Conservation (phyloP, 2,797 vertebrate species). For the Euthynnus affinis region DNA sequence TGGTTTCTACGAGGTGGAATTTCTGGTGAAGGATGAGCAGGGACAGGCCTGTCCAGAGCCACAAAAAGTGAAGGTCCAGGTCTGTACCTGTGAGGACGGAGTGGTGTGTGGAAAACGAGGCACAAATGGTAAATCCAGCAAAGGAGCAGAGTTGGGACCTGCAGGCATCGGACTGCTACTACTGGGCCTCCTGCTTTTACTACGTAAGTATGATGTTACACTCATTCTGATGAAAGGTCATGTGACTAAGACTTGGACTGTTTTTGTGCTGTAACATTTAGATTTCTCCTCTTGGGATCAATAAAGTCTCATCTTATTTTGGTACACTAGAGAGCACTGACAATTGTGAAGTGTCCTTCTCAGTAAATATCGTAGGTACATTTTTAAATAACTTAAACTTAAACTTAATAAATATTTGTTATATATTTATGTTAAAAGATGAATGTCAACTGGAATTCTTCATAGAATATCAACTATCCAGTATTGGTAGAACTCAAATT, state of each 20-base stretch:
- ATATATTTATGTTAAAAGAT: too few relatives aligned
- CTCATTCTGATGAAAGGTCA: neutral
- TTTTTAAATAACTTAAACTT: too few relatives aligned
- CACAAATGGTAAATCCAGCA: fast-evolving
- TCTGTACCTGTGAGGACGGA: conserved; percentile 79
- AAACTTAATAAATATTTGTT: too few relatives aligned
- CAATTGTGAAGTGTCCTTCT: too few relatives aligned
- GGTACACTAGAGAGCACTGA: too few relatives aligned
- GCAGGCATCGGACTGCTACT: conserved; percentile 80
- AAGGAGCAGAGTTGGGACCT: conserved; percentile 61
- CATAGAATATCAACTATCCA: too few relatives aligned
- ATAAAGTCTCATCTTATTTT: too few relatives aligned
- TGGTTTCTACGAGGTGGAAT: conserved; percentile 67
- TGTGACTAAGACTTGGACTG: neutral
- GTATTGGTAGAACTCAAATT: too few relatives aligned
- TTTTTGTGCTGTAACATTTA: too few relatives aligned
- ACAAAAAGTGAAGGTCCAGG: conserved; percentile 74
- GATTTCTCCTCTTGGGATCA: too few relatives aligned
- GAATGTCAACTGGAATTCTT: too few relatives aligned
- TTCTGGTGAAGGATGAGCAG: conserved; percentile 80
- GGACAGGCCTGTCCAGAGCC: conserved; percentile 71
- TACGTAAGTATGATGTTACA: conserved; percentile 76
- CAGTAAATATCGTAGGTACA: too few relatives aligned
- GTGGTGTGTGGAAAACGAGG: conserved; percentile 38
- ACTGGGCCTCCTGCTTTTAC: conserved; percentile 81